These are phyloP conservation scores for Pristionchus japonicus DNA, from an alignment of 2,888 invertebrate species.

Conservation along the genomic window DNA sequence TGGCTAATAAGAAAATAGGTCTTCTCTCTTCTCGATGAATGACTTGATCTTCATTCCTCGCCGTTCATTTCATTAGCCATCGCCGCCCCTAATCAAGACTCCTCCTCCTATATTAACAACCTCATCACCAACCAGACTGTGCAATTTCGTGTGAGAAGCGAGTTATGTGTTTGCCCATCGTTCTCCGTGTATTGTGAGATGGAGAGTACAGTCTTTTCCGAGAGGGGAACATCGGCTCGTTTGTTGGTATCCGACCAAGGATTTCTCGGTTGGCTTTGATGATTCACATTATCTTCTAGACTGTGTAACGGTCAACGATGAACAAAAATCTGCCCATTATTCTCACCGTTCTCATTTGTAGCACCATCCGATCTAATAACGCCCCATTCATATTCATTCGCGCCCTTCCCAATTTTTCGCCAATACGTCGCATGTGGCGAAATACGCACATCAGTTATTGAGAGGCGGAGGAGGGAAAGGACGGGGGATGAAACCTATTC, in stretches of 20 bases:
- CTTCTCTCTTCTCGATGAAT: constrained; percentile 12
- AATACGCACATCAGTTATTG: not conserved
- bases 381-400: not conserved
- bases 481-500: not conserved
- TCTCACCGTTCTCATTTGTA: not conserved
- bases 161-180: constrained; percentile 10
- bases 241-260: not conserved
- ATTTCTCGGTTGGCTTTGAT: no score
- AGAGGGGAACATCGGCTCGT: not conserved
- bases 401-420: not conserved
- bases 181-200: not conserved
- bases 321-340: not conserved
- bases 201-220: not conserved
- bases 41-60: not conserved
- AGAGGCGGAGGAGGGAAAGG: not conserved
- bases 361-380: not conserved
- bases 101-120: constrained; percentile 13
- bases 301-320: not conserved
- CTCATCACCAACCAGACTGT: not conserved
- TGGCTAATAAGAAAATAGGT: constrained; percentile 38
- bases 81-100: constrained; percentile 1
- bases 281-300: not conserved
- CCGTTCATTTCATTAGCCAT: constrained; percentile 19
- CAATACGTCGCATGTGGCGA: not conserved
- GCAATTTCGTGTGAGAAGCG: not conserved